Conservation (phyloP, 2,113 vertebrate species). For the Lepus timidus region DNA sequence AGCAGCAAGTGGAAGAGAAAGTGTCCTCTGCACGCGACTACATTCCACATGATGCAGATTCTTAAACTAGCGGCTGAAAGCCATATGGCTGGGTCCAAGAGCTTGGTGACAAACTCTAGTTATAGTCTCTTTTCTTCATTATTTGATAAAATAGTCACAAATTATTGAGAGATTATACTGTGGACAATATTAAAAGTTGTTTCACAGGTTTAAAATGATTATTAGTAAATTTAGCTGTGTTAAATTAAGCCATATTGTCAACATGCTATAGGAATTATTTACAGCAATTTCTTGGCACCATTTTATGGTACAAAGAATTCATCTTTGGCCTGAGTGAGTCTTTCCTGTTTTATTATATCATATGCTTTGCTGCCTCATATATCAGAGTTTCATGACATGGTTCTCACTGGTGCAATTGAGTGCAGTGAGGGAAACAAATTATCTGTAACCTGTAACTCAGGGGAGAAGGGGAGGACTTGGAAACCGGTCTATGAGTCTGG, state of each 20-base stretch:
- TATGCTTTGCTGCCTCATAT: background rate
- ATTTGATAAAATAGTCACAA: conserved; percentile 21
- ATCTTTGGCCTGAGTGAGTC: background rate
- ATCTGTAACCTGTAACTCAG: background rate
- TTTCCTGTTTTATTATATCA: background rate
- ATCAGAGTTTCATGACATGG: background rate
- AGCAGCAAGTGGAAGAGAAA: background rate
- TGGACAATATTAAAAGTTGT: background rate
- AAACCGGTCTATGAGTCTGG: background rate
- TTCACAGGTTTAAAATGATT: background rate
- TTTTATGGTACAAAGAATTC: background rate
- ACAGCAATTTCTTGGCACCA: background rate
- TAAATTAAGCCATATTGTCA: conserved; percentile 20
- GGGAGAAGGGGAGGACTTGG: background rate
- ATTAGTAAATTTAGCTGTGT: background rate
- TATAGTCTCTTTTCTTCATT: background rate
- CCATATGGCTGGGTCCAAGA: background rate
- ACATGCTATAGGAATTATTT: background rate
- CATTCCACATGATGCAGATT: background rate
- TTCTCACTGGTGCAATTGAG: background rate
- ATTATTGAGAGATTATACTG: background rate
- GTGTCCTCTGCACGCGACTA: background rate
- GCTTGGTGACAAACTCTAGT: background rate
- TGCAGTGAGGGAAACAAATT: background rate
- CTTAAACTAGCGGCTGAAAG: background rate